Evolutionary conservation across 2,888 invertebrate genomes (phyloP), one percentile per base, ranked within the genome.

Genomic region (Eristalis tenax): DNA sequence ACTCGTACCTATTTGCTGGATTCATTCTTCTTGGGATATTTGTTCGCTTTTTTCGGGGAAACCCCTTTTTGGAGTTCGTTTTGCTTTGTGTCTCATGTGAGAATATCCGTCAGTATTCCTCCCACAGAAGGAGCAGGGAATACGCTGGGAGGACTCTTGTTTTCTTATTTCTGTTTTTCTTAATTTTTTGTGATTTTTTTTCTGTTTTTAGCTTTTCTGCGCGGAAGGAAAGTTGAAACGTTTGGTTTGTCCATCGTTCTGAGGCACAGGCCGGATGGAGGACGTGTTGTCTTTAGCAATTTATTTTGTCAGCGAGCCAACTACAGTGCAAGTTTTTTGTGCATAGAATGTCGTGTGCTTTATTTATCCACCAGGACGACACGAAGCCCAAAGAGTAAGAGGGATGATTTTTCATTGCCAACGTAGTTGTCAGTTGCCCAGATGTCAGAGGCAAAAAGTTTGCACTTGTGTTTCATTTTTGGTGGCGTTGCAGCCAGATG

Each of bases 281-380:
- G 75, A 87, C 87, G 87, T 87, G 87, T 87, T 87, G 87, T 87
- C 87, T 83, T 79, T 76, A 76, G 83, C 71, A 83, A 87, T 87
- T 83, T 87, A 87, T 87, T 87, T 87, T 87, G 87, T 87, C 87
- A 87, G 76, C 63, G 76, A 87, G 87, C 87, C 87, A 87, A 76
- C 75, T 81, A 56, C 65, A 63, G 74, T 64, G 79, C 83, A 79
- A 69, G 43, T 78, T 86, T 73, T 78, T 86, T 65, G 28, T 40
- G 43, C 13, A 79, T 35, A 50, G 40, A 64, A 75, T 64, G 76
- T 74, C 63, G 69, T 76, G 75, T 76, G 75, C 70, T 87, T 83
- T 75, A 68, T 87, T 71, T 86, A 64, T 79, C 38, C 71, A 78
- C 70, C 65, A 40, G 66, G 43, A 56, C 15, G 32, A n/a, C n/a